phyloP scores from a whole-genome alignment of 2,797 vertebrate genomes.

The Sebastiscus albofasciatus region DNA sequence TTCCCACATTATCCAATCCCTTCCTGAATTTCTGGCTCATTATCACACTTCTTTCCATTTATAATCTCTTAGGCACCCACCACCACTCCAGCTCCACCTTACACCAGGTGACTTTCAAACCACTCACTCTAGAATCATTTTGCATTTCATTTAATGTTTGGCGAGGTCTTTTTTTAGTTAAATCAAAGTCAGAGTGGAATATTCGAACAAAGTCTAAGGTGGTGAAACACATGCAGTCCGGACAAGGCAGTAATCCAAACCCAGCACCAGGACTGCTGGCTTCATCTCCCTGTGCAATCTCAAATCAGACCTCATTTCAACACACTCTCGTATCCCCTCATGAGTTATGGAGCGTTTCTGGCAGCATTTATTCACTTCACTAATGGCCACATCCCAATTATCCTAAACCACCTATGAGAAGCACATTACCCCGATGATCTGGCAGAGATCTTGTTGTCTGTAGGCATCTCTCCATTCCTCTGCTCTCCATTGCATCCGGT shows the following conservation, averaged over 20 bases:
- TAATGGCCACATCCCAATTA: slow-evolving; percentile 52
- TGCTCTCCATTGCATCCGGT: slow-evolving; percentile 23
- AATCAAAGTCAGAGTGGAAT: background rate
- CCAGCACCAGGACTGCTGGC: slow-evolving; percentile 7
- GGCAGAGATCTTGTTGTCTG: slow-evolving; percentile 36
- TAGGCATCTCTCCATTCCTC: slow-evolving; percentile 8
- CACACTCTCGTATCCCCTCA: slow-evolving; percentile 24
- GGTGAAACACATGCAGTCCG: background rate
- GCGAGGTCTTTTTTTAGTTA: background rate
- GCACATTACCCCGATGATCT: slow-evolving; percentile 60
- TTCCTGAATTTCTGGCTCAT: background rate
- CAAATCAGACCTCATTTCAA: slow-evolving; percentile 51
- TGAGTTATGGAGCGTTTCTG: slow-evolving; percentile 52
- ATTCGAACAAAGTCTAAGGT: background rate
- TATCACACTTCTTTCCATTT: background rate
- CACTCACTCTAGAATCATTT: background rate
- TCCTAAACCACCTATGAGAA: slow-evolving; percentile 51
- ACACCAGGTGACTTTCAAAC: background rate
- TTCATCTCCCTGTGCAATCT: slow-evolving; percentile 15
- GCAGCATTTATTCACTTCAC: slow-evolving; percentile 54
- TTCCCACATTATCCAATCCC: background rate
- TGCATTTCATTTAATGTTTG: background rate
- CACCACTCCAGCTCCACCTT: background rate
- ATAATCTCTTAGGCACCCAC: background rate
- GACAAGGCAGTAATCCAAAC: slow-evolving; percentile 4